A percentile compares a stretch with the other conserved stretches of the same genome.
phyloP scores from a whole-genome alignment of 2,113 vertebrate species.

The Butastur rufipennis region DNA sequence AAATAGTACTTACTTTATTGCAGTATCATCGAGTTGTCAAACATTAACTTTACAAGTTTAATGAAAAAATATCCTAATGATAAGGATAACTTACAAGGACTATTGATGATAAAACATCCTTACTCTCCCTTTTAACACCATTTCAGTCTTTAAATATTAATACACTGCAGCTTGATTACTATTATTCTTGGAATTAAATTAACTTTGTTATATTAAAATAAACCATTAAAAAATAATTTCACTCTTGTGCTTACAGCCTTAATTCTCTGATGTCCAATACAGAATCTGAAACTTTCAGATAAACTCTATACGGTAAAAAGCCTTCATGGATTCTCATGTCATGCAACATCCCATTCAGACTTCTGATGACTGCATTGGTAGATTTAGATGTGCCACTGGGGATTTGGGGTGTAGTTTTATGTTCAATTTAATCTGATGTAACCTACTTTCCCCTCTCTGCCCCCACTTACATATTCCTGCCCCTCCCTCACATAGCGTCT shows the following conservation, averaged over 20 bases:
- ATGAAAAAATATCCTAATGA: neutral
- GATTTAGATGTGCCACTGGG: neutral
- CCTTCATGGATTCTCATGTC: neutral
- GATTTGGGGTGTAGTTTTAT: neutral
- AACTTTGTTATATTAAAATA: neutral
- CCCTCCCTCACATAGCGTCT: neutral
- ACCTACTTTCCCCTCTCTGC: neutral
- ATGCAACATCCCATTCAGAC: neutral
- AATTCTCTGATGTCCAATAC: neutral
- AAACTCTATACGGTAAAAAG: neutral
- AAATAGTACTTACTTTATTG: neutral
- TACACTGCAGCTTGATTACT: neutral
- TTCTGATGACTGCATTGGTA: neutral
- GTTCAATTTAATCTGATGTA: neutral
- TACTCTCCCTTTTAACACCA: neutral
- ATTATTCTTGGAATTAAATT: neutral
- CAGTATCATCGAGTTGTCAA: neutral
- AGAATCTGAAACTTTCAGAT: neutral
- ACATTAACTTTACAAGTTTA: neutral
- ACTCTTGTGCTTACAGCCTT: neutral
- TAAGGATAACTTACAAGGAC: neutral
- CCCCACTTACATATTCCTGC: neutral
- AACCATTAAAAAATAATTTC: neutral
- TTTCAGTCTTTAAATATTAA: slow-evolving; percentile 2
- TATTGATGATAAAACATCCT: neutral